Evolutionary conservation across 2,888 invertebrate genomes (phyloP), one percentile per base, ranked within the genome.

Genomic region (Himalopsyche tibetana): DNA sequence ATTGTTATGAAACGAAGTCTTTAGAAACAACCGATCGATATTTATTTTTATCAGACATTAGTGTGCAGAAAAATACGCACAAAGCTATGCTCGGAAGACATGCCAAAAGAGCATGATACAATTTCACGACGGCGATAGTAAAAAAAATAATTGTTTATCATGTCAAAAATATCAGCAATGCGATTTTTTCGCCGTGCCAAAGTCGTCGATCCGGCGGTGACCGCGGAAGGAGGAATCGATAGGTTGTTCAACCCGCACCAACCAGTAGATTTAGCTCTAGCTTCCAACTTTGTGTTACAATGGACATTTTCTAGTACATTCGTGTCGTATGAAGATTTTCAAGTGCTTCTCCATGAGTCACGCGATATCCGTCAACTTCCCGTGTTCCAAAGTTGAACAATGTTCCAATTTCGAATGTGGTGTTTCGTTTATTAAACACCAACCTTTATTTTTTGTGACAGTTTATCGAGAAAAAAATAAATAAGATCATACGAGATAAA

Each of bases 281-380:
- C 19, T 63, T 6, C 63, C 8, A 63, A 28, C 63, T 63, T 63
- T 63, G n/a, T 63, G 11, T 1, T 19, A 63, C 63, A 63, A 63
- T 63, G 63, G n/a, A 63, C 11, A 56, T 63, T 63, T 63, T 63
- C 63, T 28, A 63, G 63, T 28, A 63, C 63, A 28, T 63, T 63
- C 63, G 28, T 28, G 63, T 19, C 28, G 63, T 63, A 63, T 63
- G 63, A 19, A 63, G 28, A 63, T 63, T 63, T 56, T 63, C 63
- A 63, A 63, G 63, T 19, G 63, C 8, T 63, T 63, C 63, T 63
- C 63, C 19, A 63, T 51, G 51, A 51, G 51, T 51, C 51, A 51
- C 51, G 51, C 51, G 15, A 51, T 51, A 15, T 15, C 42, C 15
- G 5, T 15, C 45, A 11, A 11, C 45, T 51, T 51, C 45, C 11